phyloP scores from a whole-genome alignment of 2,888 invertebrate genomes.

The Rhagium mordax region DNA sequence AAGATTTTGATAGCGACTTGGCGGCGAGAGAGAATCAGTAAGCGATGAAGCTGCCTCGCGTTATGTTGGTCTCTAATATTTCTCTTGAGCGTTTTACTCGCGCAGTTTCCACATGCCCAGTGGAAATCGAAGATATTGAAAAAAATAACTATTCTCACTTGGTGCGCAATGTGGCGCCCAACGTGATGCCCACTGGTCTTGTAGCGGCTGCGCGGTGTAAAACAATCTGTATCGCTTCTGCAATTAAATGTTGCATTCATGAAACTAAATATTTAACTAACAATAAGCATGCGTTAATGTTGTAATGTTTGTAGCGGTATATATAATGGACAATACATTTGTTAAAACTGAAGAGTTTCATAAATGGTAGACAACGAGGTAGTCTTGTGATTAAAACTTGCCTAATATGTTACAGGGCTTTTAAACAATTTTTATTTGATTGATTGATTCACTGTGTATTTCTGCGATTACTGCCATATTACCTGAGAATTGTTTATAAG shows the following conservation, averaged over 20 bases:
- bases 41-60: neutral
- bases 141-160: no score
- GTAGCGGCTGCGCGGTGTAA: neutral
- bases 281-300: constrained; percentile 45
- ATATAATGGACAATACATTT: constrained; percentile 56
- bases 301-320: constrained; percentile 50
- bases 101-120: neutral
- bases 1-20: neutral
- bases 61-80: neutral
- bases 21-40: constrained; percentile 5
- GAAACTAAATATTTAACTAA: constrained; percentile 14
- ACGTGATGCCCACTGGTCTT: neutral
- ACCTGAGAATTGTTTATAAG: constrained; percentile 22
- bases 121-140: neutral
- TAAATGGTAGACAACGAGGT: constrained; percentile 53
- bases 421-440: constrained; percentile 11
- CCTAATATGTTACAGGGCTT: constrained; percentile 24
- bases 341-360: constrained; percentile 24
- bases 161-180: neutral
- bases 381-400: constrained; percentile 51
- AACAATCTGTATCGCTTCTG: constrained; percentile 27
- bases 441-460: neutral
- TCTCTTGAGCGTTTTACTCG: neutral
- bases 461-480: neutral
- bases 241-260: constrained; percentile 37